A percentile compares a stretch with the other conserved stretches of the same genome.
phyloP scores from a whole-genome alignment of 2,113 vertebrate species.

The Vimba vimba region DNA sequence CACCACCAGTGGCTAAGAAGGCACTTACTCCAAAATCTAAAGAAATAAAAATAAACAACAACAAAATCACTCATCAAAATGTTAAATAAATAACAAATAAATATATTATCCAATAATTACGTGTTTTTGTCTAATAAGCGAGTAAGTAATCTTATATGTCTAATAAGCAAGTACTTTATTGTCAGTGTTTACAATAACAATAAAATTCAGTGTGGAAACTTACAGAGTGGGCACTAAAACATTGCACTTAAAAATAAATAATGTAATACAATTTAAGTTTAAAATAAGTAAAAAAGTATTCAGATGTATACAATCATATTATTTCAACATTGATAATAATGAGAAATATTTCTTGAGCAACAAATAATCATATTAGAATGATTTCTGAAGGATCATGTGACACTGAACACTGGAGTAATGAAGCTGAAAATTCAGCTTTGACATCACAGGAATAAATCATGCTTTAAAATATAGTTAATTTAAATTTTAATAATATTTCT shows the following conservation, averaged over 20 bases:
- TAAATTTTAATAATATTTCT: not conserved
- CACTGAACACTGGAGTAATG: not conserved
- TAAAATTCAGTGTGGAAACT: not conserved
- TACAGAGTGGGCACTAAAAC: not conserved
- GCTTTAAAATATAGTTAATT: not conserved
- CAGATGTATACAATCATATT: not conserved
- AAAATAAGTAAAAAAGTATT: not conserved
- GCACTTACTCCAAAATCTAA: conserved; percentile 97
- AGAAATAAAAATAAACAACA: conserved; percentile 38
- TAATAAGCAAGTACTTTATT: not conserved
- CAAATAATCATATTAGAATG: not conserved
- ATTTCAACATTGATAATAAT: not conserved
- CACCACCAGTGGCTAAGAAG: conserved; percentile 94
- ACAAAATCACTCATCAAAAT: no score
- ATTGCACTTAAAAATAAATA: no score
- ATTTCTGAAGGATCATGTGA: not conserved
- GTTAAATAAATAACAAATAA: not conserved
- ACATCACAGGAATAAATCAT: not conserved
- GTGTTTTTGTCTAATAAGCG: no score
- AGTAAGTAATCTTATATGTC: no score
- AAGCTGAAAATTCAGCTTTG: not conserved
- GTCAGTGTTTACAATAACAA: not conserved
- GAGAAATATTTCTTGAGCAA: not conserved
- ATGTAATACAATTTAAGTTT: no score
- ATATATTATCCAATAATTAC: not conserved